Conservation (phyloP, 1,140 invertebrate species). For the Aphidius gifuensis region DNA sequence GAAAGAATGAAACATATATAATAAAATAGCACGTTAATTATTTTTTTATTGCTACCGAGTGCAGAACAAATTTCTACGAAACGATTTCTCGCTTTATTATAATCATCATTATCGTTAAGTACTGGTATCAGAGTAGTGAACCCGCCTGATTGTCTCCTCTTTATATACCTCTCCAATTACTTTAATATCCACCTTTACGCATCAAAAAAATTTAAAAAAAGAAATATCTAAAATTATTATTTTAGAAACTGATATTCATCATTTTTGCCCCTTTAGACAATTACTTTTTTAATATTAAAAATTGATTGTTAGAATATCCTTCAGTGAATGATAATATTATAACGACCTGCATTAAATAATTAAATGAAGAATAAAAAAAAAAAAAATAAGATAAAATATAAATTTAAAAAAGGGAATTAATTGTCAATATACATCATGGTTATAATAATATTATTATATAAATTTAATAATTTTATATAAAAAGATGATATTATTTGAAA, state of each 20-base stretch:
- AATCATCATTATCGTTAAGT: slow-evolving; percentile 37
- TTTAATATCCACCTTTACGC: background rate
- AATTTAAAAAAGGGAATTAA: too few species aligned
- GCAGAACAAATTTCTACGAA: slow-evolving; percentile 11
- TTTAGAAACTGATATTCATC: background rate
- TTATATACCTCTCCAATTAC: slow-evolving; percentile 3
- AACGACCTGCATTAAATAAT: too few species aligned
- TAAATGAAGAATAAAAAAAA: too few species aligned
- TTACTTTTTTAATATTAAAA: too few species aligned
- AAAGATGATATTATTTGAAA: too few species aligned
- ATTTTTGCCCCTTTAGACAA: too few species aligned
- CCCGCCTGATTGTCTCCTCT: slow-evolving; percentile 10
- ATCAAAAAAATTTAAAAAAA: background rate
- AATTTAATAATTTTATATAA: too few species aligned
- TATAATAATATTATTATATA: too few species aligned
- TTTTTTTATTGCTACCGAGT: slow-evolving; percentile 19
- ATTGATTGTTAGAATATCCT: too few species aligned
- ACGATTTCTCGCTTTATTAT: slow-evolving; percentile 32
- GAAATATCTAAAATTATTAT: background rate
- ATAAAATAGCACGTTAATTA: slow-evolving; percentile 15
- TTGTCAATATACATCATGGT: too few species aligned
- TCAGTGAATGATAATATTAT: too few species aligned
- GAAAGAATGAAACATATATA: background rate
- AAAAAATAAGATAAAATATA: too few species aligned
- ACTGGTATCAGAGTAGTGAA: slow-evolving; percentile 10